A percentile compares a stretch with the other conserved stretches of the same genome.
These are phyloP conservation scores for Unio delphinus DNA, from an alignment of 2,888 invertebrate genomes.

Conservation along the genomic window DNA sequence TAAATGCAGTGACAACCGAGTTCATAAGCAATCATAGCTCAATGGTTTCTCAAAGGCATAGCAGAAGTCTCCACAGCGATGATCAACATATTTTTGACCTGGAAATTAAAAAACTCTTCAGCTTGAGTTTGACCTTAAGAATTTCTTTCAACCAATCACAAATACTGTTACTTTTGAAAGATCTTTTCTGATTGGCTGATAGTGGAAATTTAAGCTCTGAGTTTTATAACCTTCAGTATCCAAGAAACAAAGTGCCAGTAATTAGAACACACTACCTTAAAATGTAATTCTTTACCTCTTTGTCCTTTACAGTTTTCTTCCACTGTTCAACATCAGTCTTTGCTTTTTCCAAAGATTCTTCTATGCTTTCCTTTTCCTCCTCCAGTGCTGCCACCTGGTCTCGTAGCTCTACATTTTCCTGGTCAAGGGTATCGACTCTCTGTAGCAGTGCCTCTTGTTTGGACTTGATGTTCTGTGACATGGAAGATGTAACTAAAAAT, in stretches of 20 bases:
- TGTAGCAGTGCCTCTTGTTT: conserved; percentile 62
- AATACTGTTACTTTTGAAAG: neutral
- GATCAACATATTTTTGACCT: no score
- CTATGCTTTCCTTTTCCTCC: conserved; percentile 55
- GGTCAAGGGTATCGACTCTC: conserved; percentile 57
- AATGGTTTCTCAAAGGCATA: no score
- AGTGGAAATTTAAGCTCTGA: neutral
- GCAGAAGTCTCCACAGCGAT: no score
- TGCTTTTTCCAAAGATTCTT: conserved; percentile 42
- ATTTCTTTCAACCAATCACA: neutral
- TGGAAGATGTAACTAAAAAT: neutral
- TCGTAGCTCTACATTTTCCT: conserved; percentile 62
- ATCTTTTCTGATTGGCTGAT: neutral
- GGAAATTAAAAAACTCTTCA: no score
- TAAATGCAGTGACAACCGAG: no score
- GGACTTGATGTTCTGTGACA: conserved; percentile 59
- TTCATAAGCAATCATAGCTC: no score
- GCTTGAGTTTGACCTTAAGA: no score
- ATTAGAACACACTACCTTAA: no score
- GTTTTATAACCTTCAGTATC: neutral
- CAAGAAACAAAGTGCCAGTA: neutral
- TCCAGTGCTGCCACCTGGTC: conserved; percentile 60
- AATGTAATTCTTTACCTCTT: conserved; percentile 40
- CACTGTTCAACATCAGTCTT: conserved; percentile 39
- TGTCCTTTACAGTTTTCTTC: conserved; percentile 44